phyloP scores from a whole-genome alignment of 2,113 vertebrate genomes.

The Microtus pennsylvanicus region DNA sequence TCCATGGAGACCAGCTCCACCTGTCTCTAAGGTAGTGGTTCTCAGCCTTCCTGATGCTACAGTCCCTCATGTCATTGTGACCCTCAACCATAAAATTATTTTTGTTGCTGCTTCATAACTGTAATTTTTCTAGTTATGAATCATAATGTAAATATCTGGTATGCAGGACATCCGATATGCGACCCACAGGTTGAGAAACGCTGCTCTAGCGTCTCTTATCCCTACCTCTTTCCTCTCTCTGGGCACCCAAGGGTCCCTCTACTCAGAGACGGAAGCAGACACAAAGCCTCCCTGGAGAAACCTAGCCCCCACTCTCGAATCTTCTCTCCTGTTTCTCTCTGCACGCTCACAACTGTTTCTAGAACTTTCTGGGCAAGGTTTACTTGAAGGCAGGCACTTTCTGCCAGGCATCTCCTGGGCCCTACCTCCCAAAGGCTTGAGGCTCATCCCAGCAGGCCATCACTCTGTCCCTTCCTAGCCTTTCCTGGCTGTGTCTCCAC shows the following conservation, averaged over 20 bases:
- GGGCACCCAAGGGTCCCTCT: no score
- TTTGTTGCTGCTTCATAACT: not conserved
- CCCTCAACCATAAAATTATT: not conserved
- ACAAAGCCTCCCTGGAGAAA: not conserved
- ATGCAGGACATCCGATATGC: not conserved
- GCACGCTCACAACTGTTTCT: not conserved
- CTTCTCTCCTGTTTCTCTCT: not conserved
- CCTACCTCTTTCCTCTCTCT: rapidly evolving
- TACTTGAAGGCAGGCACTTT: not conserved
- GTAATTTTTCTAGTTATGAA: not conserved
- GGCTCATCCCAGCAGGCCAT: not conserved
- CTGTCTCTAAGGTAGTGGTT: rapidly evolving
- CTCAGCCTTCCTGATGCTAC: not conserved
- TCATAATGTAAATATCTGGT: not conserved
- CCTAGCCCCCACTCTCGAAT: not conserved
- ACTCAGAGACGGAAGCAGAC: not conserved
- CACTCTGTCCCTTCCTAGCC: not conserved
- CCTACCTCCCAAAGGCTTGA: not conserved
- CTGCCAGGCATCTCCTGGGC: not conserved
- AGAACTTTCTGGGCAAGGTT: not conserved
- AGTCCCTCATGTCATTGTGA: no score
- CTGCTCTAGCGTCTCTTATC: no score
- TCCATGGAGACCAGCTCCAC: not conserved
- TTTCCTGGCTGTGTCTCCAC: not conserved
- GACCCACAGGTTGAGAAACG: not conserved